A percentile compares a stretch with the other conserved stretches of the same genome.
Conservation (phyloP, 2,113 vertebrate genomes). For the Spermophilus dauricus region DNA sequence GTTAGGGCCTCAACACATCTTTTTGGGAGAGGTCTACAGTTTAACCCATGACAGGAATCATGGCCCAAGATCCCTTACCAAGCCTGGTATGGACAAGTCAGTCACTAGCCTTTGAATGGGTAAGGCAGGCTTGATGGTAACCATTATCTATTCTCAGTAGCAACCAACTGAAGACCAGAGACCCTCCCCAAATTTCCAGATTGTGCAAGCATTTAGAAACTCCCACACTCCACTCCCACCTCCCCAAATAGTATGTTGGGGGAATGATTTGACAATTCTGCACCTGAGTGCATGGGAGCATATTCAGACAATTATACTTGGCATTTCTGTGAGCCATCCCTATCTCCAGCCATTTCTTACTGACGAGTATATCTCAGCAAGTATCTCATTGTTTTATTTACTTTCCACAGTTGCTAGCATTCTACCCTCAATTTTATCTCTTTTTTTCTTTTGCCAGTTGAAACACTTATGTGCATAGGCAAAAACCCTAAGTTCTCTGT, state of each 20-base stretch:
- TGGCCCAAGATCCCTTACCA: not conserved
- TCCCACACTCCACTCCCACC: not conserved
- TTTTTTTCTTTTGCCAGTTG: not conserved
- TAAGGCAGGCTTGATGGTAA: not conserved
- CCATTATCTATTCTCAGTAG: not conserved
- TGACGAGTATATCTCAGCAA: not conserved
- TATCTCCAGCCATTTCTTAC: not conserved
- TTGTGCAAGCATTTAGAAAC: not conserved
- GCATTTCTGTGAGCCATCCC: not conserved
- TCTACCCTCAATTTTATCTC: not conserved
- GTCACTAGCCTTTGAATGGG: not conserved
- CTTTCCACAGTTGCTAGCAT: not conserved
- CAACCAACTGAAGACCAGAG: not conserved
- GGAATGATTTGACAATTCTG: not conserved
- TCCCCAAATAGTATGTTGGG: too few species aligned
- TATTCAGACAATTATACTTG: not conserved
- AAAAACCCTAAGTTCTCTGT: not conserved
- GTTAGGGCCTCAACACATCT: not conserved
- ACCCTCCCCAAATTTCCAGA: not conserved
- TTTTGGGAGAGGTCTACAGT: not conserved
- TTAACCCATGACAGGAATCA: not conserved
- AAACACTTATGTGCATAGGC: not conserved
- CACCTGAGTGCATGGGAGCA: fast-evolving
- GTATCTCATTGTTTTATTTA: not conserved
- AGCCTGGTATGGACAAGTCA: not conserved